Base-by-base conservation (phyloP, 2,888 invertebrate species). In the Metalampra italica region DNA sequence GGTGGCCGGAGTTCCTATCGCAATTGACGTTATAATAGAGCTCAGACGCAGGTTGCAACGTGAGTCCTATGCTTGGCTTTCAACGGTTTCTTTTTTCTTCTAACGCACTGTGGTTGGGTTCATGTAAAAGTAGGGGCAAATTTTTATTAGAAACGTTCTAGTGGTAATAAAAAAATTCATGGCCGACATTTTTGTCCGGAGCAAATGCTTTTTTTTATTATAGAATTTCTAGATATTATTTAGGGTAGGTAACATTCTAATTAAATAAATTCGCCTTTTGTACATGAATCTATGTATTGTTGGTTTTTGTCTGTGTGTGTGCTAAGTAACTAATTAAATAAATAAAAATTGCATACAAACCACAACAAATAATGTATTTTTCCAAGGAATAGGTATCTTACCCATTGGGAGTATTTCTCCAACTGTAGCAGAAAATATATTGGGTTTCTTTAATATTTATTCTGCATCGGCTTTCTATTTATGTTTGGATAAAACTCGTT, bases 21-120 rank as follows among this genome's bases (percentile, higher is more conserved):
- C 59, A 78, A 81, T 82, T 84, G 85, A 87, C 86, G 71, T 68
- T 82, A 85, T 86, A 87, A 86, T 87, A 83, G 81, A 68, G 62
- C 57, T 52, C 53, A 47, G 54, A 22, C 22, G 52, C 50, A 49
- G 48, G 59, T 53, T 53, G 54, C 56, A 57, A 54, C 51, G 41
- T 15, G 29, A 47, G 45, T 42, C 42, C 47, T 49, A 51, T 47
- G 37, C 43, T 51, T 12, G 9, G 30, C 5, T 43, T 34, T 34
- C 34, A 49, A 43, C 9, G 11, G 13, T 46, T 55, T 50, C 57
- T 60, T 57, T 53, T 58, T 53, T 54, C 29, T 40, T 42, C 29
- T 11, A 40, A 42, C 22, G 44, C 48, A 48, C 40, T 15, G 48
- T 40, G 48, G 44, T 13, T 7, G 9, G 13, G 14, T 39, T 39